Conservation (phyloP, 2,113 vertebrate species). For the Origma solitaria region DNA sequence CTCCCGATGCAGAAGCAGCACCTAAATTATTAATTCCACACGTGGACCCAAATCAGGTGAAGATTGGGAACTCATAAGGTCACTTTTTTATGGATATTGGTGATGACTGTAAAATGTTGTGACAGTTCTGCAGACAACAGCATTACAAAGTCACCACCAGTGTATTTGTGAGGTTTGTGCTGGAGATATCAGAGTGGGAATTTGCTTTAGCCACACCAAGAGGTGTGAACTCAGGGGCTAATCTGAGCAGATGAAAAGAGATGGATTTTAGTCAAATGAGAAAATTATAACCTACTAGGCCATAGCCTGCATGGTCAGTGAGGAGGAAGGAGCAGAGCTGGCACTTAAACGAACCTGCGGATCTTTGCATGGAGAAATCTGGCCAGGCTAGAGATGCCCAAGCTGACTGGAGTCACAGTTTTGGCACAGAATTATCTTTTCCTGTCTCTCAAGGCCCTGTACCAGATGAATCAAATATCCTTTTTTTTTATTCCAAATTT, state of each 20-base stretch:
- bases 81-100: neutral
- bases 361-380: neutral
- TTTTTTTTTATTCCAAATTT: neutral
- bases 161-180: neutral
- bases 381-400: neutral
- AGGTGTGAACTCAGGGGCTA: neutral
- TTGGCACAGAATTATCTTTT: neutral
- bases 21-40: neutral
- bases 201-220: neutral
- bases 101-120: neutral
- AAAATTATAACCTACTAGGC: neutral
- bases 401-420: neutral
- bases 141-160: neutral
- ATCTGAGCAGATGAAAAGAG: neutral
- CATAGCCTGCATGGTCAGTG: neutral
- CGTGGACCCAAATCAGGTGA: neutral
- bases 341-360: neutral
- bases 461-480: neutral
- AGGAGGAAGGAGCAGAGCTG: neutral
- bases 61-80: neutral
- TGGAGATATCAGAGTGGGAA: neutral
- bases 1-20: neutral
- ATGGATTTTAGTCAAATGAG: neutral
- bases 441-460: neutral
- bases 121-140: neutral